phyloP scores from a whole-genome alignment of 2,888 invertebrate genomes.

The Epinotia demarniana region DNA sequence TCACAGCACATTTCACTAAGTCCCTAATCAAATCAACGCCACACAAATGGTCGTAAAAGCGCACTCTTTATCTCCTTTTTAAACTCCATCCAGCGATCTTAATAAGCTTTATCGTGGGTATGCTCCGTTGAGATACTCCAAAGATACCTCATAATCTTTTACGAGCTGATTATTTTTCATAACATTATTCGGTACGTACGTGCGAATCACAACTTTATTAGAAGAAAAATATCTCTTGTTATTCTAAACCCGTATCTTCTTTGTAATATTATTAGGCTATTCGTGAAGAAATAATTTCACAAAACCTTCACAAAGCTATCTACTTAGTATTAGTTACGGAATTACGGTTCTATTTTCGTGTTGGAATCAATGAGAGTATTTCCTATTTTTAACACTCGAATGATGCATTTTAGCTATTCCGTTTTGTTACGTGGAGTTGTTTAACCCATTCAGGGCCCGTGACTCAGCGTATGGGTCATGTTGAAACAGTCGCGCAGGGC shows the following conservation, averaged over 20 bases:
- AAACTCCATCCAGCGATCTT: slow-evolving; percentile 17
- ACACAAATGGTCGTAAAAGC: background rate
- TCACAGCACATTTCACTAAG: no score
- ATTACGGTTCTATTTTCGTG: background rate
- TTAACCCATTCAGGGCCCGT: no score
- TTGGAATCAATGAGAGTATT: background rate
- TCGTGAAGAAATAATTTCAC: slow-evolving; percentile 1
- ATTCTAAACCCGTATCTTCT: slow-evolving; percentile 19
- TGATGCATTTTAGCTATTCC: background rate
- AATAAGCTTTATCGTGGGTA: slow-evolving; percentile 18
- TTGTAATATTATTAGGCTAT: slow-evolving; percentile 17
- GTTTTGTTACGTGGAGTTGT: background rate
- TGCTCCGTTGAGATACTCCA: slow-evolving; percentile 1
- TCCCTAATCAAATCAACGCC: background rate
- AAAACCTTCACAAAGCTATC: background rate
- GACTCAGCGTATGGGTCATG: no score
- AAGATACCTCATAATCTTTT: slow-evolving; percentile 48
- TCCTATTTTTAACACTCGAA: background rate
- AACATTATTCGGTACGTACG: slow-evolving; percentile 40
- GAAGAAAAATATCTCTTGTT: slow-evolving; percentile 13
- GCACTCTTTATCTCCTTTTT: background rate
- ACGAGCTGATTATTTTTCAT: slow-evolving; percentile 50
- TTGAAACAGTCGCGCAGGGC: no score
- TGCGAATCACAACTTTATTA: slow-evolving; percentile 27
- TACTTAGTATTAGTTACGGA: background rate